A percentile compares a stretch with the other conserved stretches of the same genome.
phyloP scores from a whole-genome alignment of 2,888 invertebrate genomes.

The Meliscaeva auricollis region DNA sequence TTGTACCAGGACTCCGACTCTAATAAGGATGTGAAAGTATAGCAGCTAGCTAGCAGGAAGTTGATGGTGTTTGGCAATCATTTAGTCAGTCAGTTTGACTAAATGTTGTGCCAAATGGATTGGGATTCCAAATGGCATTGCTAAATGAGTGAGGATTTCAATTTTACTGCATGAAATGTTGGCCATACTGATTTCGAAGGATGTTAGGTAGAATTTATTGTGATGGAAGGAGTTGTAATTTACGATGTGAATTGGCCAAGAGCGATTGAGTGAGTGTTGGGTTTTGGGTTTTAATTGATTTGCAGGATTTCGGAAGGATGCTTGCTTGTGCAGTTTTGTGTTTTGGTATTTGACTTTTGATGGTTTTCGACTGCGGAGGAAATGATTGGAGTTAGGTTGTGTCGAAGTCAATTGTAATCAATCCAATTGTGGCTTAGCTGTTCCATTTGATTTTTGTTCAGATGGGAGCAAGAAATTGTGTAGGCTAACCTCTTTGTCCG shows the following conservation, averaged over 20 bases:
- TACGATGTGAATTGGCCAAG: slow-evolving; percentile 69
- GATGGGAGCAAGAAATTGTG: background rate
- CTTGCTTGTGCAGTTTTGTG: slow-evolving; percentile 26
- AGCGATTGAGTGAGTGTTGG: slow-evolving; percentile 56
- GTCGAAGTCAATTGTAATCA: slow-evolving; percentile 46
- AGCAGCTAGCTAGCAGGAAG: no score
- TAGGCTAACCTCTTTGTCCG: no score
- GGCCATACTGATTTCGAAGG: no score
- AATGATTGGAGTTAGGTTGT: slow-evolving; percentile 53
- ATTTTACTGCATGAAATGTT: slow-evolving; percentile 47
- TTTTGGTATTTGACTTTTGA: slow-evolving; percentile 50
- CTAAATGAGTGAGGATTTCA: slow-evolving; percentile 72
- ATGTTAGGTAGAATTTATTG: background rate
- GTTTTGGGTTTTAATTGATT: slow-evolving; percentile 35
- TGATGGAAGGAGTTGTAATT: slow-evolving; percentile 60
- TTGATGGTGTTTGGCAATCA: slow-evolving; percentile 42
- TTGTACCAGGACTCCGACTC: slow-evolving; percentile 7
- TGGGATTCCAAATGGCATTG: slow-evolving; percentile 67
- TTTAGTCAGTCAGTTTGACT: slow-evolving; percentile 63
- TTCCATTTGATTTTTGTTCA: background rate
- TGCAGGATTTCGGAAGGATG: slow-evolving; percentile 40
- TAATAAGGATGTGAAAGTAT: slow-evolving; percentile 6
- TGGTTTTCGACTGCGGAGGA: slow-evolving; percentile 26
- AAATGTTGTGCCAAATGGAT: slow-evolving; percentile 71
- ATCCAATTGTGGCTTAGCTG: background rate